Percentiles rank a stretch among this genome's conserved stretches.
These are phyloP conservation scores for Temnothorax longispinosus DNA, from an alignment of 1,140 invertebrate genomes.

Conservation along the genomic window DNA sequence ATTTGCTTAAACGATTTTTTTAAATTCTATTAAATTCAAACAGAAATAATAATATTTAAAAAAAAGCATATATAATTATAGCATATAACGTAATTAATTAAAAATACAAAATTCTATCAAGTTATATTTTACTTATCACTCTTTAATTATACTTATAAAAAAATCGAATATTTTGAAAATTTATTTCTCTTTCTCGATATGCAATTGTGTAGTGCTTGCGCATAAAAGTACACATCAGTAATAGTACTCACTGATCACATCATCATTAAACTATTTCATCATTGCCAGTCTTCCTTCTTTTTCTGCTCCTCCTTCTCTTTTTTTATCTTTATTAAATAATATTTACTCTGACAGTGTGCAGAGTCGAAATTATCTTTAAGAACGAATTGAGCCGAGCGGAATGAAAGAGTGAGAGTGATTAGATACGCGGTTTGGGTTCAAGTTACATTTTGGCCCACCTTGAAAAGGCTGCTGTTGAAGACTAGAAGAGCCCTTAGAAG, in stretches of 20 bases:
- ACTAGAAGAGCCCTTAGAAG: conserved; percentile 76
- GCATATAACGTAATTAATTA: too few relatives aligned
- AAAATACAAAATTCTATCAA: too few relatives aligned
- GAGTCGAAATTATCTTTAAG: conserved; percentile 56
- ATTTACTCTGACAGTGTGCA: background rate
- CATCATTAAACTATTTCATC: background rate
- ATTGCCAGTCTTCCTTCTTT: background rate
- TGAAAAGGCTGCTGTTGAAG: conserved; percentile 2
- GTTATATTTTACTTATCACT: too few relatives aligned
- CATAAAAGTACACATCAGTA: background rate
- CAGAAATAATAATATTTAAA: background rate
- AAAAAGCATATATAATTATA: too few relatives aligned
- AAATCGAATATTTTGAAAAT: background rate
- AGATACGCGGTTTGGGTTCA: conserved; percentile 49
- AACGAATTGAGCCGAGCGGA: background rate
- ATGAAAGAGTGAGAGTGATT: conserved; percentile 53
- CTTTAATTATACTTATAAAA: too few relatives aligned
- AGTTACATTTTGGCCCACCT: conserved; percentile 45
- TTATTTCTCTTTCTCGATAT: background rate
- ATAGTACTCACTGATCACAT: background rate
- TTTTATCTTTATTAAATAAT: conserved; percentile 15
- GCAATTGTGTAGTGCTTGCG: background rate
- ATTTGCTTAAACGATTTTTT: background rate
- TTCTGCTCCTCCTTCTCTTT: background rate
- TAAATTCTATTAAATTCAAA: background rate